Base-by-base conservation (phyloP, 2,797 vertebrate genomes). In the Ctenochaetus hawaiiensis region DNA sequence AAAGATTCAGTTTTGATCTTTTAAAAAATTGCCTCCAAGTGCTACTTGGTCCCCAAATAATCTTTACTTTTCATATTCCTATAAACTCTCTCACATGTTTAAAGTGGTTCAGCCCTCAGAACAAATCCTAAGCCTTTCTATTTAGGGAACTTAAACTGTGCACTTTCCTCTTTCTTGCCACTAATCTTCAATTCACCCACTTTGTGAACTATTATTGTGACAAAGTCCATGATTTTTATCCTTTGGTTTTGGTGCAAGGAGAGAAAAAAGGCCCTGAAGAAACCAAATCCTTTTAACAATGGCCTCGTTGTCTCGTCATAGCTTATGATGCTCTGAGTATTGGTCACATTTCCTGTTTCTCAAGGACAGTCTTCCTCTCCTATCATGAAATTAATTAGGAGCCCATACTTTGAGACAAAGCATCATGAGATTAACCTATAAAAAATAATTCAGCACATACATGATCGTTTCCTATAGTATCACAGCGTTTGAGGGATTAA, bases 211-310 rank as follows among this genome's bases (percentile, higher is more conserved):
- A 64, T 82, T 89, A 83, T 64, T 60, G 69, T 62, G 67, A 80
- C 70, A 75, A 78, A 85, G 62, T 77, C 64, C 48, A 37, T 6
- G 51, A 71, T 81, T 85, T 80, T 63, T 39, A 47, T 67, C 66
- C 13, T 43, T 56, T 59, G 59, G 65, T 79, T 75, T 74, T 22
- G 45, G 60, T 6, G 8, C 9, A 62, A 63, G 13, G 37, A 78
- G 45, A 59, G 39, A 75, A 58, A 39, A 64, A 73, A 75, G 75
- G 47, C 68, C 69, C 73, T 34, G 74, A 65, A 67, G 49, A 66
- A 62, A 37, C 82, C 51, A 86, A 82, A 91, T 90, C 84, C 86
- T 78, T 82, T 78, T 37, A 78, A 89, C 87, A 88, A 87, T 75
- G 61, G 77, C 47, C 61, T 58, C 16, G 51, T 89, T 90, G 88